phyloP scores from a whole-genome alignment of 2,113 vertebrate genomes.

The Gracilinanus agilis region DNA sequence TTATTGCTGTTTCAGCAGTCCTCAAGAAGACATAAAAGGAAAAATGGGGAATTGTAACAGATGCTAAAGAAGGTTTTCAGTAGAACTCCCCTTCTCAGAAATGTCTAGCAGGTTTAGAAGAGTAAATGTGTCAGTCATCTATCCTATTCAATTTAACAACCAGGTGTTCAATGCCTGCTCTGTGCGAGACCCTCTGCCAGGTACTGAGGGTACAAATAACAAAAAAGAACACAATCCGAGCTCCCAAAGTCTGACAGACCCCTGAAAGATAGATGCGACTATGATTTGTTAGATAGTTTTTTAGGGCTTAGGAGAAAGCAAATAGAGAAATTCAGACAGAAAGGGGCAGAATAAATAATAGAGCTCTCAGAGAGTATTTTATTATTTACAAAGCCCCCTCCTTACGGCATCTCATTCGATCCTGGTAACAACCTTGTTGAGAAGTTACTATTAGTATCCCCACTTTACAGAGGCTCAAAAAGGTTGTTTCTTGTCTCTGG shows the following conservation, averaged over 20 bases:
- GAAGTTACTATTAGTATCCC: background rate
- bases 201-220: background rate
- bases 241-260: background rate
- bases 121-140: background rate
- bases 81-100: slow-evolving; percentile 21
- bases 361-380: background rate
- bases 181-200: background rate
- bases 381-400: background rate
- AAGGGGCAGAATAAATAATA: no score
- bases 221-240: background rate
- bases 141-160: background rate
- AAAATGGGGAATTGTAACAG: slow-evolving; percentile 31
- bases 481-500: background rate
- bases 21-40: background rate
- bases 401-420: background rate
- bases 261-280: background rate
- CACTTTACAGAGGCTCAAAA: background rate
- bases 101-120: background rate
- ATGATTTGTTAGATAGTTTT: background rate
- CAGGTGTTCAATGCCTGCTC: background rate
- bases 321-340: no score
- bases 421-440: background rate
- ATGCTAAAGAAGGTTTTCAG: slow-evolving; percentile 37
- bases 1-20: slow-evolving; percentile 17
- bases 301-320: background rate